phyloP scores from a whole-genome alignment of 2,797 vertebrate genomes.

The Tauraco hartlaubi region DNA sequence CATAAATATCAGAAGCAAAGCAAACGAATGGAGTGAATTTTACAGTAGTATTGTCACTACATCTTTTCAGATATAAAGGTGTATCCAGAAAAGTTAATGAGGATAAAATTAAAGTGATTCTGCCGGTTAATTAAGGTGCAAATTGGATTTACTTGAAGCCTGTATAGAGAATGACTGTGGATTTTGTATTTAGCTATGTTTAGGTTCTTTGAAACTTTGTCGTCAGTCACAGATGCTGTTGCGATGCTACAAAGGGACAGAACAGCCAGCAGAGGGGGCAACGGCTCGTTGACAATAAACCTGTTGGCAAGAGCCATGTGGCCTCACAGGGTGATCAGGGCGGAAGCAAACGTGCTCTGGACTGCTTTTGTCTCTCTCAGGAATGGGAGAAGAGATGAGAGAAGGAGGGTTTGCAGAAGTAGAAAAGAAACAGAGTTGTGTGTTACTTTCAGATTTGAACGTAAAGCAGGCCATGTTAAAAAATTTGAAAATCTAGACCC shows the following conservation, averaged over 20 bases:
- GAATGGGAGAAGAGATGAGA: not conserved
- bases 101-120: not conserved
- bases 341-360: not conserved
- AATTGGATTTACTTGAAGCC: not conserved
- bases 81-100: not conserved
- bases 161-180: not conserved
- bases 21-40: not conserved
- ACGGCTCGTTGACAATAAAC: not conserved
- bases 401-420: not conserved
- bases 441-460: not conserved
- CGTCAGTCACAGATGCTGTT: not conserved
- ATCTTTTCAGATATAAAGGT: not conserved
- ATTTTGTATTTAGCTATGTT: not conserved
- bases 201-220: not conserved
- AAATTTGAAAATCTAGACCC: not conserved
- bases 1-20: not conserved
- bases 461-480: not conserved
- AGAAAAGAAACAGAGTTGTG: not conserved
- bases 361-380: not conserved
- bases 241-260: not conserved
- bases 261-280: conserved; percentile 55
- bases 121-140: not conserved
- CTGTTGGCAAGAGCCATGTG: not conserved
- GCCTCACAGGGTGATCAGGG: not conserved
- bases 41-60: not conserved